Base-by-base conservation (phyloP, 2,888 invertebrate genomes). In the Temnothorax unifasciatus region DNA sequence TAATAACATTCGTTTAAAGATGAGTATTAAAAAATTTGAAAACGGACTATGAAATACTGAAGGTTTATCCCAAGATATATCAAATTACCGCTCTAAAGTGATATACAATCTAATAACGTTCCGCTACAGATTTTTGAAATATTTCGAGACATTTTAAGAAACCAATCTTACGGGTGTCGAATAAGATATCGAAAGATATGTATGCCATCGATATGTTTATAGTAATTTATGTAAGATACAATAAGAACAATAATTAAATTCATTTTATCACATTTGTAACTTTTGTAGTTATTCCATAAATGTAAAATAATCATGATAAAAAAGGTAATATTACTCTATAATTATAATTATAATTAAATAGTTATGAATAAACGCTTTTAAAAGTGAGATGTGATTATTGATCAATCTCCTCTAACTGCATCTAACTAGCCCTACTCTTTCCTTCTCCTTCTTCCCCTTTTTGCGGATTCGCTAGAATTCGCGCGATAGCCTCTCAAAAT, bases 401-500 rank as follows among this genome's bases (percentile, higher is more conserved):
- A 21, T 44, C 18, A 54, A 41, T 71, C 11, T 41, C 44, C 57
- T 29, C 34, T 47, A 79, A 79, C 29, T 29, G 15, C 21, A 44
- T 34, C 57, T 57, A 71, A 71, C 34, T 57, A n/a, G 6, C 8
- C 29, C 54, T 8, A 54, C 11, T 79, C 15, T 47, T 73, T n/a
- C 2, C 47, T 29, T 8, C n/a, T 25, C 11, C 11, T 38, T 1
- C 6, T 38, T 50, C 21, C n/a, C n/a, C 18, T 18, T 50, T 57
- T n/a, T 68, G 29, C 21, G 15, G 13, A 59, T 57, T 21, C 13
- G 34, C 13, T 69, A 34, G 69, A 79, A 79, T 79, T 71, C 47
- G 73, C 74, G 25, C 74, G 59, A 71, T 59, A 34, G 47, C 21
- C 13, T 34, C 18, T 34, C 47, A 59, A 81, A 81, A 81, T 81